Evolutionary conservation across 2,797 vertebrate species (phyloP).

Genomic region (Hypotaenidia okinawae): DNA sequence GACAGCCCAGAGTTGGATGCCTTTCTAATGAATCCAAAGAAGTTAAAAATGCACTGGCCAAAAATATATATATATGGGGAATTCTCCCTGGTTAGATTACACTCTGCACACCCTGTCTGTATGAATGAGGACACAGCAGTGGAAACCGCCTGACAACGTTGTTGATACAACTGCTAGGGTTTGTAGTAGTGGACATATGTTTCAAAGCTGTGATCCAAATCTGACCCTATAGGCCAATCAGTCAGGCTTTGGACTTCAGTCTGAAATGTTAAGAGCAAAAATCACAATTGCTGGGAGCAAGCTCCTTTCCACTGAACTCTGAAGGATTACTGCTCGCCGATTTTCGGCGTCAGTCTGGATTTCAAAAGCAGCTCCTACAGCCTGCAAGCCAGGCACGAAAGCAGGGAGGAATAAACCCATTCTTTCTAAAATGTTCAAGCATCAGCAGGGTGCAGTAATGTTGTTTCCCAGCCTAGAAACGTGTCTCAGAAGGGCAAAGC

Average conservation of each 20-base stretch:
- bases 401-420: neutral
- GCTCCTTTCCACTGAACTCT: neutral
- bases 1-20: neutral
- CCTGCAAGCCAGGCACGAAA: neutral
- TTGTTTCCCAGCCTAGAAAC: neutral
- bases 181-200: constrained; percentile 8
- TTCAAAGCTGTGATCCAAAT: constrained; percentile 17
- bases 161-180: neutral
- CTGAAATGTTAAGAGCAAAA: neutral
- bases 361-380: neutral
- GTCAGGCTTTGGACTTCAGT: neutral
- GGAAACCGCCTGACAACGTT: neutral
- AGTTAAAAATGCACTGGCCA: neutral
- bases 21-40: neutral
- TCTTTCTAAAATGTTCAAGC: neutral
- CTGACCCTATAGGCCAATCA: constrained; percentile 41
- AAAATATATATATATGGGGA: constrained; percentile 2
- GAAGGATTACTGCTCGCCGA: neutral
- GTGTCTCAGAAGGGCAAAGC: neutral
- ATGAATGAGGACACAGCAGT: constrained; percentile 3
- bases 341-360: accelerated
- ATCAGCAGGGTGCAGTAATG: neutral
- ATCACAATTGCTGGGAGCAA: neutral
- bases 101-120: neutral
- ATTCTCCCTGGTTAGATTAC: constrained; percentile 49